These are phyloP conservation scores for Corythornis cristatus DNA, from an alignment of 2,113 vertebrate genomes.

Conservation along the genomic window DNA sequence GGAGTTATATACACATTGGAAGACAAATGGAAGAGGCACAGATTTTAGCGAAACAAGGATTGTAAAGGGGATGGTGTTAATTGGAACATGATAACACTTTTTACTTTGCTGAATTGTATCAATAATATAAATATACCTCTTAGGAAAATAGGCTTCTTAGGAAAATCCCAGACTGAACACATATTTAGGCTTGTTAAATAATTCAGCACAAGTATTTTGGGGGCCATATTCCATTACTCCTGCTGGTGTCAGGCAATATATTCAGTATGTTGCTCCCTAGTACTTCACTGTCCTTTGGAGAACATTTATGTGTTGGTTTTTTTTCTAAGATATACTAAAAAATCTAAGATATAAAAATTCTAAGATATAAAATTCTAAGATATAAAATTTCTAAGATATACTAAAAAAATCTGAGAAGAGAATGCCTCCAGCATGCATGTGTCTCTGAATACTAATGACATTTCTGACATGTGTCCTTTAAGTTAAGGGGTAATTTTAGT, in stretches of 20 bases:
- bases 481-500: neutral
- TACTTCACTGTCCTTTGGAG: neutral
- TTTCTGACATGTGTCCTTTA: neutral
- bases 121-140: neutral
- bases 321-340: neutral
- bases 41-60: neutral
- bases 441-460: neutral
- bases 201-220: neutral
- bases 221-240: neutral
- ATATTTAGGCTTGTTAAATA: neutral
- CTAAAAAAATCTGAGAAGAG: neutral
- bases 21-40: neutral
- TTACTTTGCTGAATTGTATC: neutral
- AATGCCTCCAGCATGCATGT: neutral
- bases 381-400: neutral
- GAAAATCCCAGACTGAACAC: neutral
- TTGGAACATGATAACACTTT: neutral
- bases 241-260: neutral
- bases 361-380: too few species aligned
- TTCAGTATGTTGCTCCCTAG: neutral
- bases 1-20: neutral
- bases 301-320: neutral
- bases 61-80: neutral
- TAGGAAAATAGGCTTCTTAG: neutral
- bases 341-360: too few species aligned